A percentile compares a stretch with the other conserved stretches of the same genome.
Evolutionary conservation across 2,113 vertebrate genomes (phyloP).

Genomic region (Podiceps cristatus): DNA sequence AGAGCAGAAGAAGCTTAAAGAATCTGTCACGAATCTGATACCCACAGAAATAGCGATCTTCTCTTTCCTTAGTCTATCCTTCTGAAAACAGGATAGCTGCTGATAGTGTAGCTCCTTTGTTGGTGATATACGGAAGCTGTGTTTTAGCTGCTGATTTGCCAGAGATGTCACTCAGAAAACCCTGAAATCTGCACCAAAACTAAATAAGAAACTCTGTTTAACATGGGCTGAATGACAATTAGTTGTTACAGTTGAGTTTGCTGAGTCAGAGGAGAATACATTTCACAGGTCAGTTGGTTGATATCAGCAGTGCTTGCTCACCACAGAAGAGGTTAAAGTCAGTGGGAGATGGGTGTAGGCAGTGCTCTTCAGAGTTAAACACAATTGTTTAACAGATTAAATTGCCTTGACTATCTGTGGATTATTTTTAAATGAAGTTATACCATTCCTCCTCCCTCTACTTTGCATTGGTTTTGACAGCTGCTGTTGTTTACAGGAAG

Average conservation of each 20-base stretch:
- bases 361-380: neutral
- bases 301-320: neutral
- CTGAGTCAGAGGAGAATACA: neutral
- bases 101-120: neutral
- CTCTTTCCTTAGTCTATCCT: neutral
- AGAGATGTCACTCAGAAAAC: neutral
- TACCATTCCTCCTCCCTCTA: neutral
- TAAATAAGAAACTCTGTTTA: neutral
- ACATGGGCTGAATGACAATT: neutral
- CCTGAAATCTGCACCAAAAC: neutral
- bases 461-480: conserved; percentile 9
- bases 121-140: neutral
- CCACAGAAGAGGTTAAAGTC: neutral
- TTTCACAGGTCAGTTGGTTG: neutral
- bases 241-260: neutral
- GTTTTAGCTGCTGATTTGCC: conserved; percentile 5
- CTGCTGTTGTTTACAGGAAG: conserved; percentile 32
- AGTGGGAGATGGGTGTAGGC: neutral
- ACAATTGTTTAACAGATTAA: neutral
- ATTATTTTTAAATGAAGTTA: neutral
- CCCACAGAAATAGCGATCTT: neutral
- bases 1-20: neutral
- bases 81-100: neutral
- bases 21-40: neutral
- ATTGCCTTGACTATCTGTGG: neutral